These are phyloP conservation scores for Clistopyga incitator DNA, from an alignment of 2,888 invertebrate species.

Conservation along the genomic window DNA sequence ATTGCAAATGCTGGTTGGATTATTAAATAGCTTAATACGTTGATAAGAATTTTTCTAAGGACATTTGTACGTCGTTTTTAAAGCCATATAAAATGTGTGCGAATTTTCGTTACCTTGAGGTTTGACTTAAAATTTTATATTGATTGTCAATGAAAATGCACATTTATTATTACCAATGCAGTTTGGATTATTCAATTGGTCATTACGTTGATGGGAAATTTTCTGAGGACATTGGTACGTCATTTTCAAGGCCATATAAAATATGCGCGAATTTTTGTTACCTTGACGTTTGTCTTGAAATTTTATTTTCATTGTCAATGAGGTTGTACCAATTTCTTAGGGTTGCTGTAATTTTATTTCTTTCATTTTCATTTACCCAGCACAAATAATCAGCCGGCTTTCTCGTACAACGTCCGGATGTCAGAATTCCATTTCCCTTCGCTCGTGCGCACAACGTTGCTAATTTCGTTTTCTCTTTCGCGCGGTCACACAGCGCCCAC, in stretches of 20 bases:
- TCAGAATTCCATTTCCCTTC: conserved; percentile 57
- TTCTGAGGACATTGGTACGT: background rate
- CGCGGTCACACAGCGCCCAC: conserved; percentile 34
- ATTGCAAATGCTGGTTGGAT: too few species aligned
- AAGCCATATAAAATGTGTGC: too few species aligned
- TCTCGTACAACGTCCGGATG: conserved; percentile 34
- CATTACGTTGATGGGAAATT: too few species aligned
- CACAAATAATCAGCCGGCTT: conserved; percentile 22
- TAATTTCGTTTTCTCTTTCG: conserved; percentile 68
- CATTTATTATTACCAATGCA: too few species aligned
- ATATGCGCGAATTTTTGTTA: background rate
- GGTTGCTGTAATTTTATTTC: background rate
- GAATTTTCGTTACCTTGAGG: too few species aligned
- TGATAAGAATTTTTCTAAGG: too few species aligned
- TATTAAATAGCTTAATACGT: too few species aligned
- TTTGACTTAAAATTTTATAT: too few species aligned
- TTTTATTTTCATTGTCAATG: conserved; percentile 16
- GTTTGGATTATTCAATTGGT: too few species aligned
- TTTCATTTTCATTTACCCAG: conserved; percentile 19
- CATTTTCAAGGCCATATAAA: background rate
- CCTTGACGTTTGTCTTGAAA: background rate
- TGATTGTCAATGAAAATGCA: too few species aligned
- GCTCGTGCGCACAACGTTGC: conserved; percentile 25
- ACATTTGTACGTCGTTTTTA: too few species aligned
- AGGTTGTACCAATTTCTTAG: conserved; percentile 5